Base-by-base conservation (phyloP, 2,113 vertebrate genomes). In the Puffinus mauretanicus region DNA sequence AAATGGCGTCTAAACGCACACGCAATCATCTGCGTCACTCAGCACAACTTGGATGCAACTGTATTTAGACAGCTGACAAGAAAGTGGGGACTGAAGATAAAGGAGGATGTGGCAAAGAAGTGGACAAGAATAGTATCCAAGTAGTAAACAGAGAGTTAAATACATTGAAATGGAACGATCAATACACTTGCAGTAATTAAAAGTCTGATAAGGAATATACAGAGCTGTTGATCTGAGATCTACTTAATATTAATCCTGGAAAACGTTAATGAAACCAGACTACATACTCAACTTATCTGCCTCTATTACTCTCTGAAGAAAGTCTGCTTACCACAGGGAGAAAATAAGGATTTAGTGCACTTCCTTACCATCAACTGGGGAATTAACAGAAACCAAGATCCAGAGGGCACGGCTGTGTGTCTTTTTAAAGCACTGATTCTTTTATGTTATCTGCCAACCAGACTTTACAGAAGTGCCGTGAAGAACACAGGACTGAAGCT, bases 1-100 rank as follows among this genome's bases (percentile, higher is more conserved):
- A 87, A 82, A 70, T 79, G 73, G 58, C 26, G n/a, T 77, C 66
- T 71, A 52, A 85, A 85, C 13, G 46, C 29, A 71, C 40, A 82
- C 4, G 3, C 18, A 42, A 44, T 9, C 61, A 40, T 38, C 40
- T 93, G 62, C 15, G 2, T 94, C 93, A 94, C 86, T 86, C 80
- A 49, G 80, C 40, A 70, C 44, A 85, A 46, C 54, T 83, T 93
- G 93, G 86, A 84, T 92, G 89, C 70, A 72, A 62, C 58, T 70
- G 40, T 72, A 80, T 87, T 87, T 87, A 87, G 66, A 94, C 81
- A 89, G 91, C 92, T 89, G 87, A 82, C 58, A 91, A 84, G 44
- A 38, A 86, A 90, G 64, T 25, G 26, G 9, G 38, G 66, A 90
- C 70, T 73, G 65, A 75, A 79, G 73, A 79, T 46, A 51, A 79